Conservation (phyloP, 2,888 invertebrate species). For the Leucophenga montana region DNA sequence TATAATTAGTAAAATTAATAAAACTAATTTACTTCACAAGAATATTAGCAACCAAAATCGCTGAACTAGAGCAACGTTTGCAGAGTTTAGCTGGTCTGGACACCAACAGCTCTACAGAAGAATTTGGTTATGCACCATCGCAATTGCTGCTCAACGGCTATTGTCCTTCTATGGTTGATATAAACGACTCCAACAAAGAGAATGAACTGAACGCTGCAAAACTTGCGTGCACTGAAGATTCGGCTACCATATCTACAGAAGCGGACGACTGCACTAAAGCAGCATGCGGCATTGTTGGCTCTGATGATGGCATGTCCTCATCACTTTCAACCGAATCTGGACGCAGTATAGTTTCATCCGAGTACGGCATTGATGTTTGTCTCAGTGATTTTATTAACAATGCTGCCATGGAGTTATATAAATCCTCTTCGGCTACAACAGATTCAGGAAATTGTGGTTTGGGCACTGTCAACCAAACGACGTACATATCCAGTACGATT, state of each 20-base stretch:
- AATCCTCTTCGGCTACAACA: constrained; percentile 63
- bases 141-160: constrained; percentile 80
- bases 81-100: constrained; percentile 76
- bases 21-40: constrained; percentile 71
- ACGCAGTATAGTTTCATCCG: constrained; percentile 69
- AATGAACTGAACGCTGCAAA: constrained; percentile 57
- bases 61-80: constrained; percentile 86
- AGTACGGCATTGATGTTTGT: constrained; percentile 64
- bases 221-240: constrained; percentile 66
- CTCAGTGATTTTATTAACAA: constrained; percentile 52
- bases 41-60: constrained; percentile 85
- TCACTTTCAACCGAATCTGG: constrained; percentile 71
- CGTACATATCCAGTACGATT: constrained; percentile 63
- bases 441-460: constrained; percentile 60
- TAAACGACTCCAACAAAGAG: constrained; percentile 54
- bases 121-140: constrained; percentile 73
- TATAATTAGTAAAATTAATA: neutral
- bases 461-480: constrained; percentile 37
- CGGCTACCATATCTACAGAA: constrained; percentile 64
- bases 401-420: constrained; percentile 57
- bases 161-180: constrained; percentile 75
- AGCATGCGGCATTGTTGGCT: constrained; percentile 18
- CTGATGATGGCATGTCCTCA: constrained; percentile 68
- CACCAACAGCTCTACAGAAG: constrained; percentile 43
- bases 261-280: constrained; percentile 51